phyloP scores from a whole-genome alignment of 1,140 invertebrate genomes.

The Harpegnathos saltator region DNA sequence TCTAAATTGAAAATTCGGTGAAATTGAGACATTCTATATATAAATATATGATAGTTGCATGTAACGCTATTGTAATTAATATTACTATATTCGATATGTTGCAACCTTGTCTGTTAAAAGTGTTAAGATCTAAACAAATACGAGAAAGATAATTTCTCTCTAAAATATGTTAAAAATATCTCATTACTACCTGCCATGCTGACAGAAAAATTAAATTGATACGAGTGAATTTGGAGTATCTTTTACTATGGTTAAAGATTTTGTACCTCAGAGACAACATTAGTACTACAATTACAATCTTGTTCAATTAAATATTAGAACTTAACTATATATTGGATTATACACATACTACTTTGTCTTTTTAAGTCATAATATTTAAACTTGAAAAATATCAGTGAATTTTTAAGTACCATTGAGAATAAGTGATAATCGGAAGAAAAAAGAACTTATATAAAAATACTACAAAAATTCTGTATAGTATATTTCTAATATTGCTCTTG shows the following conservation, averaged over 20 bases:
- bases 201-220: conserved; percentile 45
- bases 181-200: conserved; percentile 47
- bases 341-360: not conserved
- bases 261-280: not conserved
- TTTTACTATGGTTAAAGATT: conserved; percentile 21
- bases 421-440: not conserved
- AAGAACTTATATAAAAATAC: not conserved
- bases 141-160: conserved; percentile 17
- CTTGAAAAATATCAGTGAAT: not conserved
- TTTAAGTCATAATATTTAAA: not conserved
- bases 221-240: conserved; percentile 19
- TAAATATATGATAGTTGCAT: conserved; percentile 4
- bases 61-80: conserved; percentile 37
- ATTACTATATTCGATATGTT: conserved; percentile 24
- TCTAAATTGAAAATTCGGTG: not conserved
- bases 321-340: not conserved
- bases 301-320: too few relatives aligned
- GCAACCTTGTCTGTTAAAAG: conserved; percentile 18
- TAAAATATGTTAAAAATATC: conserved; percentile 44
- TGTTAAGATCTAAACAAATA: conserved; percentile 34
- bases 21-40: conserved; percentile 23
- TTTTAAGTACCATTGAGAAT: not conserved
- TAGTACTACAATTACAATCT: not conserved
- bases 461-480: not conserved
- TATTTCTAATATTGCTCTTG: too few relatives aligned